Evolutionary conservation across 2,113 vertebrate species (phyloP), one percentile per base, ranked within the genome.

Genomic region (Rattus rattus): DNA sequence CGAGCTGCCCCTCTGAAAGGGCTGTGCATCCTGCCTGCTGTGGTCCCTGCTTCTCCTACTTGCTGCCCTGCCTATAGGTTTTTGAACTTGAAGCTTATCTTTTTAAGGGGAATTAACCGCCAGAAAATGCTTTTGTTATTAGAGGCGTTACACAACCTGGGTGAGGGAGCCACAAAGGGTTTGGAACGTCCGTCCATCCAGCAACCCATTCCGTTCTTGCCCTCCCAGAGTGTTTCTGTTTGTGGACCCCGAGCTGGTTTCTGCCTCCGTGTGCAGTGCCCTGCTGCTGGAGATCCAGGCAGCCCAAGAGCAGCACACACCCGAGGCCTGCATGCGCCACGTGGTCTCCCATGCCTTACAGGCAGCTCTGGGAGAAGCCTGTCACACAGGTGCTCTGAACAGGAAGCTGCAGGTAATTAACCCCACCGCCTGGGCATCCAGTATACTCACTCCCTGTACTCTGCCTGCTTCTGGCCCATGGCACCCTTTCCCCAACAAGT

Each of bases 201-300:
- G 61, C 30, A 10, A 36, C 6, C 3, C 10, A 1, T 14, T 30
- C 72, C 26, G 1, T 73, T 80, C 96, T 49, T 59, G 28, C 80
- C 36, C 69, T 33, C 87, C 0, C 97, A 99, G 99, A 98, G 99
- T 99, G 97, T 99, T 99, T 96, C 98, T 99, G 96, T 99, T 99
- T 90, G 99, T 99, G 1, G 99, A 99, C 87, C 99, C 99, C 0
- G 98, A 98, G 13, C 97, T 99, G 97, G 99, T 99, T 49, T 98
- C 99, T 0, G 98, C 98, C 69, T 98, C 99, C 16, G 96, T 99
- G 97, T 99, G 98, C 94, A 97, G 97, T 0, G 98, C 99, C 0
- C 90, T 99, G 91, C 43, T 97, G 76, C 97, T 95, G 0, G 99
- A 99, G 96, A 99, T 99, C 0, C 98, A 99, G 97, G 98, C 98